Percentiles rank a stretch among this genome's conserved stretches.
Conservation (phyloP, 2,888 invertebrate genomes). For the Exephanes ischioxanthus region DNA sequence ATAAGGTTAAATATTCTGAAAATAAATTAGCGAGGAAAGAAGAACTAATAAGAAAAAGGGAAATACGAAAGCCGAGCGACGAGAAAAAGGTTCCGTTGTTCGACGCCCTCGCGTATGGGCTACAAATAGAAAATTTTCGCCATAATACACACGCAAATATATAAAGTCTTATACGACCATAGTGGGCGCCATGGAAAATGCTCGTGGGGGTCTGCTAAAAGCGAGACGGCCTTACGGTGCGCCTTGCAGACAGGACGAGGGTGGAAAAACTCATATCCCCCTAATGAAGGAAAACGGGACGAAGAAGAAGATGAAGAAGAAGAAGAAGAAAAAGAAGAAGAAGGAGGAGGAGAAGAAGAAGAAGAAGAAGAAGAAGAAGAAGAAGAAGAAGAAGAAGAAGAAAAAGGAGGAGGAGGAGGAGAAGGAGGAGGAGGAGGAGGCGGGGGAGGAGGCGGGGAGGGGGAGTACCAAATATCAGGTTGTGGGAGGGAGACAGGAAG, state of each 20-base stretch:
- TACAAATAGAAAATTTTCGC: conserved; percentile 40
- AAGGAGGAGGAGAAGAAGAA: not conserved
- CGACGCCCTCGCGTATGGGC: conserved; percentile 24
- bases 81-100: conserved; percentile 10
- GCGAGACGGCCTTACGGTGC: conserved; percentile 68
- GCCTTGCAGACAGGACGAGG: conserved; percentile 69
- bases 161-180: conserved; percentile 26
- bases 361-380: conserved; percentile 3
- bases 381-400: not conserved
- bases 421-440: no score
- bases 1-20: no score
- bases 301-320: conserved; percentile 48
- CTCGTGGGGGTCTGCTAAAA: conserved; percentile 44
- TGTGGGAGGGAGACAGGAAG: conserved; percentile 21
- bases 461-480: no score
- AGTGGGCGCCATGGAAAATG: conserved; percentile 36
- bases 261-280: conserved; percentile 79
- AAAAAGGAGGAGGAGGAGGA: not conserved
- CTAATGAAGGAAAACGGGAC: conserved; percentile 80
- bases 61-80: not conserved
- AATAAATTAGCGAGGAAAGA: not conserved
- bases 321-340: no score
- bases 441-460: conserved; percentile 26
- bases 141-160: conserved; percentile 21
- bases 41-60: conserved; percentile 17